Percentiles rank a stretch among this genome's conserved stretches.
phyloP scores from a whole-genome alignment of 1,140 invertebrate genomes.

The Holcopasites calliopsidis region DNA sequence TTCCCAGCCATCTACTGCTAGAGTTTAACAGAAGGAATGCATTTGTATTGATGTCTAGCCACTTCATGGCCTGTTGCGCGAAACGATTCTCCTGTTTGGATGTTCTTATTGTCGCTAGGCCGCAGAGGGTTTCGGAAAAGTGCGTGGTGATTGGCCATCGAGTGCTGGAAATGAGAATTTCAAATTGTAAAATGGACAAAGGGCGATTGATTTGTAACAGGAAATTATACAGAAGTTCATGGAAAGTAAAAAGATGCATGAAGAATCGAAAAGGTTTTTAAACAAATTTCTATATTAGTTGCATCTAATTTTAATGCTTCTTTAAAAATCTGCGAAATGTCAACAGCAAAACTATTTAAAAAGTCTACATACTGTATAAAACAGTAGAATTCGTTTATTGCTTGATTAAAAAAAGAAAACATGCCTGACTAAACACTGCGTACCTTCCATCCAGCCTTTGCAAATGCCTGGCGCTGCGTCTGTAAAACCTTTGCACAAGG shows the following conservation, averaged over 20 bases:
- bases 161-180: conserved; percentile 74
- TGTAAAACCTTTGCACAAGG: conserved; percentile 85
- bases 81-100: conserved; percentile 85
- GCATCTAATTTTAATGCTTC: too few species aligned
- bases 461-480: conserved; percentile 84
- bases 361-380: too few species aligned
- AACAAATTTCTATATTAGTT: too few species aligned
- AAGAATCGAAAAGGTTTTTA: too few species aligned
- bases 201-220: too few species aligned
- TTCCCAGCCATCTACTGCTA: conserved; percentile 90
- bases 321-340: too few species aligned
- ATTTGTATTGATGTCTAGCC: conserved; percentile 87
- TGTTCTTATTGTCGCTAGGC: conserved; percentile 85
- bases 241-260: too few species aligned
- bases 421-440: neutral
- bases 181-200: conserved; percentile 10
- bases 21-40: conserved; percentile 89
- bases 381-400: too few species aligned
- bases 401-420: neutral
- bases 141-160: conserved; percentile 87
- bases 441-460: conserved; percentile 69
- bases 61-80: conserved; percentile 82
- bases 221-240: too few species aligned
- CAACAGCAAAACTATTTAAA: too few species aligned
- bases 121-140: conserved; percentile 85